phyloP scores from a whole-genome alignment of 2,888 invertebrate species.

The Drosophila niveifrons region DNA sequence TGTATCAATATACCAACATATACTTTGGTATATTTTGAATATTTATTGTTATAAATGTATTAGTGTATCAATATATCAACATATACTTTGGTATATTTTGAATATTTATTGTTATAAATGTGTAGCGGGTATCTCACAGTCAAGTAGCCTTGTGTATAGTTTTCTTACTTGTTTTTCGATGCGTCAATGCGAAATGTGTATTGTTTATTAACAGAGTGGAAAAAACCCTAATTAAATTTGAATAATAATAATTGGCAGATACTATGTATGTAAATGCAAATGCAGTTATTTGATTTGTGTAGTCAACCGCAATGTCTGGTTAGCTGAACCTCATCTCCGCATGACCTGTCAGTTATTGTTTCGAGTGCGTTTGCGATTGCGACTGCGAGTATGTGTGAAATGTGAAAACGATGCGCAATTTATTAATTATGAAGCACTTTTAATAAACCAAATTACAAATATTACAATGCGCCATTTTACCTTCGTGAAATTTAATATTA shows the following conservation, averaged over 20 bases:
- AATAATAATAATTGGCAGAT: conserved; percentile 73
- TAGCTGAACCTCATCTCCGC: conserved; percentile 23
- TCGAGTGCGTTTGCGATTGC: not conserved
- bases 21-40: too few species aligned
- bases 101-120: too few species aligned
- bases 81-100: too few species aligned
- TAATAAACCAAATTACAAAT: conserved; percentile 70
- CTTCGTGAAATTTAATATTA: conserved; percentile 36
- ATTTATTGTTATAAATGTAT: too few species aligned
- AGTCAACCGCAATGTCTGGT: conserved; percentile 50
- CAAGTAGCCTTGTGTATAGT: too few species aligned
- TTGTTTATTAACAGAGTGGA: conserved; percentile 9
- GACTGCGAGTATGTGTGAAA: conserved; percentile 7
- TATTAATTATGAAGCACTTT: conserved; percentile 74
- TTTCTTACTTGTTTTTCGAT: not conserved
- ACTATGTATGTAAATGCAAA: conserved; percentile 45
- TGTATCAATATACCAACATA: too few species aligned
- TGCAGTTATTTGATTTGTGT: conserved; percentile 71
- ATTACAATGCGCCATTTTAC: conserved; percentile 25
- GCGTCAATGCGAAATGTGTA: not conserved
- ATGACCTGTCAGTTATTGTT: conserved; percentile 48
- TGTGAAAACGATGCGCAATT: conserved; percentile 67
- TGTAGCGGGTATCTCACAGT: too few species aligned
- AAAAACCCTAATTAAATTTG: conserved; percentile 69
- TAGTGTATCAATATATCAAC: too few species aligned